Conservation (phyloP, 1,140 invertebrate species). For the Copidosoma floridanum region DNA sequence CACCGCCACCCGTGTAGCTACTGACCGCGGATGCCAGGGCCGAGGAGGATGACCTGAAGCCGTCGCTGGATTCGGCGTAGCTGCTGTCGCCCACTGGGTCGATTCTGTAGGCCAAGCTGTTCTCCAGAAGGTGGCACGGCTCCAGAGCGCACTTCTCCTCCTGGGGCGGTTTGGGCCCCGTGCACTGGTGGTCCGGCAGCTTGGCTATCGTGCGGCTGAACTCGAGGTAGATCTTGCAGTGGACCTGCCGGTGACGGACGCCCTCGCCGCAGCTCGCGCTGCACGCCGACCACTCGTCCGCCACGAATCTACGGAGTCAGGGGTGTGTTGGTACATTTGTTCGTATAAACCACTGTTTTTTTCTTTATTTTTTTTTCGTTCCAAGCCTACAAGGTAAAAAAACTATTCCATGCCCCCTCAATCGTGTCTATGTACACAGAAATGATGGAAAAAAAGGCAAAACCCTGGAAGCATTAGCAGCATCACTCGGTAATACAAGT, state of each 20-base stretch:
- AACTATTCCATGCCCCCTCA: too few species aligned
- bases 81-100: conserved; percentile 54
- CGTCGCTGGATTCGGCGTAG: conserved; percentile 61
- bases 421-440: too few species aligned
- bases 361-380: too few species aligned
- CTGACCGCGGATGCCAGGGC: conserved; percentile 25
- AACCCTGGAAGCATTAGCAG: too few species aligned
- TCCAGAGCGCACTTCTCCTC: conserved; percentile 75
- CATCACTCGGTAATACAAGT: too few species aligned
- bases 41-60: conserved; percentile 55
- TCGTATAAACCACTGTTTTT: too few species aligned
- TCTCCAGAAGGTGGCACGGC: conserved; percentile 61
- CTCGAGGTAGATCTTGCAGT: conserved; percentile 92
- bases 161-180: conserved; percentile 76
- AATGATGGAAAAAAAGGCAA: too few species aligned
- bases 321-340: too few species aligned
- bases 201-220: conserved; percentile 83
- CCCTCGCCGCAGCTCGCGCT: conserved; percentile 88
- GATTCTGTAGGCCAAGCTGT: conserved; percentile 50
- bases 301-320: conserved; percentile 63
- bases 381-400: too few species aligned
- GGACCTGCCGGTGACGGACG: conserved; percentile 73
- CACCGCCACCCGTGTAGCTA: not conserved
- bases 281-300: conserved; percentile 83
- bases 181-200: conserved; percentile 84